Conservation (phyloP, 2,113 vertebrate genomes). For the Heptranchias perlo region DNA sequence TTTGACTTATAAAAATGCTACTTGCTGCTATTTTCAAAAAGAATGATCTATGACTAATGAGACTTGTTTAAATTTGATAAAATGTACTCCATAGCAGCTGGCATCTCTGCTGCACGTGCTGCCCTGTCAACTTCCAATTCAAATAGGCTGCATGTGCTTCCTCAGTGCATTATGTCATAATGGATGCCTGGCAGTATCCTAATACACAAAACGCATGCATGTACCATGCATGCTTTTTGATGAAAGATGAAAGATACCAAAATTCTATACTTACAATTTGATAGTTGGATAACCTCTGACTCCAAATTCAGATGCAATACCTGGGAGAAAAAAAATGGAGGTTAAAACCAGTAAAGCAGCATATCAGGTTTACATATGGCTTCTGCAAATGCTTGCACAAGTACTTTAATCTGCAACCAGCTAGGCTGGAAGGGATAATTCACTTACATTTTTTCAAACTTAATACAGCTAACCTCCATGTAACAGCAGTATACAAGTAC, state of each 20-base stretch:
- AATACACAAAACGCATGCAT: constrained; percentile 25
- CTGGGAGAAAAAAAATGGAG: constrained; percentile 55
- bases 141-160: neutral
- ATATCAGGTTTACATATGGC: neutral
- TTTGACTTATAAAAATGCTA: neutral
- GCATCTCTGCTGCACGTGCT: neutral
- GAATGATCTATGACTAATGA: neutral
- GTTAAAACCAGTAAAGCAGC: neutral
- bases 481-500: neutral
- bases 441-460: neutral
- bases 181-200: constrained; percentile 28
- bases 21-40: neutral
- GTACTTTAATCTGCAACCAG: neutral
- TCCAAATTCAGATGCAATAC: constrained; percentile 90
- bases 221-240: too few species aligned
- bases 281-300: constrained; percentile 97
- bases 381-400: neutral
- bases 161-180: neutral
- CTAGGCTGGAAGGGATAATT: neutral
- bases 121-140: neutral
- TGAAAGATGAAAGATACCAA: constrained; percentile 39
- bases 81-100: neutral
- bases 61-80: neutral
- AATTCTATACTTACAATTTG: constrained; percentile 80
- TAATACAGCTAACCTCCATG: neutral